phyloP scores from a whole-genome alignment of 2,113 vertebrate species.

The Lepus timidus region DNA sequence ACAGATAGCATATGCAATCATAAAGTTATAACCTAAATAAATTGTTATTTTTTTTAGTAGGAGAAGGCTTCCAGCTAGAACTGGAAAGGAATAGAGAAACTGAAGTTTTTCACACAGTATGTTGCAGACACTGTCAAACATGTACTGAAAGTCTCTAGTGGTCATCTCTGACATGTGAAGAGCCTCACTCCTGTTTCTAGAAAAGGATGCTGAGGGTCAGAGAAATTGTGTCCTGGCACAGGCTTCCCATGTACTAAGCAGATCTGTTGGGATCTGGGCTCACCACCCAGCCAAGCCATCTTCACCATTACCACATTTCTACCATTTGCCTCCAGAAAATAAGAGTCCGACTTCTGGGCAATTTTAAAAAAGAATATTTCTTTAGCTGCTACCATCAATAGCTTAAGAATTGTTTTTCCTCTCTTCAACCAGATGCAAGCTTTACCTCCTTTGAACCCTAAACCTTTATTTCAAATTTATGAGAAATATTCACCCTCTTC shows the following conservation, averaged over 20 bases:
- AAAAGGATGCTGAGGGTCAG: background rate
- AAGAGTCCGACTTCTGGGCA: background rate
- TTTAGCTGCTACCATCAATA: background rate
- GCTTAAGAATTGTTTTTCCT: constrained; percentile 22
- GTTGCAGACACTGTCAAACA: background rate
- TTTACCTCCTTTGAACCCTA: background rate
- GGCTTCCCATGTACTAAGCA: background rate
- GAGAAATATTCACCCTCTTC: background rate
- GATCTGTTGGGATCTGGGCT: background rate
- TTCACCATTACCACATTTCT: background rate
- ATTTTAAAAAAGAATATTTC: background rate
- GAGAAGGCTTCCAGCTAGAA: background rate
- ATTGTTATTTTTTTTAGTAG: constrained; percentile 28
- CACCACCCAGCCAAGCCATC: background rate
- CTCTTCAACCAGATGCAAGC: background rate
- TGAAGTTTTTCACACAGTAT: background rate
- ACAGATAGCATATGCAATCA: background rate
- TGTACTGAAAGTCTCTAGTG: background rate
- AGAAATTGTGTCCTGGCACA: constrained; percentile 4
- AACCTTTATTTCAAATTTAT: constrained; percentile 43
- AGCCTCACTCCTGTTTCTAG: background rate
- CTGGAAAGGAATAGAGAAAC: background rate
- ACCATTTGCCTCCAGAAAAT: background rate
- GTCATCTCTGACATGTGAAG: background rate
- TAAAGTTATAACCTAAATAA: constrained; percentile 14